phyloP scores from a whole-genome alignment of 2,113 vertebrate genomes.

The Aptenodytes patagonicus region DNA sequence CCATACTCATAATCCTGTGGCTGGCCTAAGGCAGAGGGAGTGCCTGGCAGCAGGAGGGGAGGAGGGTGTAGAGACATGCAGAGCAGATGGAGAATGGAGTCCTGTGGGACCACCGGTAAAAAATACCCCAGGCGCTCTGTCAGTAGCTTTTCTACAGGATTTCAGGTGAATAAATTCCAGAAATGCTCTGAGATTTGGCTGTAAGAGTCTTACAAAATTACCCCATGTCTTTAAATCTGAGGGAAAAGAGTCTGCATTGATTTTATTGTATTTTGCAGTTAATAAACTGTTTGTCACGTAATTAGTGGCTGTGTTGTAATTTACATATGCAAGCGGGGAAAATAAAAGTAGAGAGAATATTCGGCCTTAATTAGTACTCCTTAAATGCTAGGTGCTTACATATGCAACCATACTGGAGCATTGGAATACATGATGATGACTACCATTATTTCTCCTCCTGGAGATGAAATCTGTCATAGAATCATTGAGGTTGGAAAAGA shows the following conservation, averaged over 20 bases:
- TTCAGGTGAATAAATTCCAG: neutral
- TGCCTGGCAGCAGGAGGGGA: neutral
- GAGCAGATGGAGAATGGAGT: neutral
- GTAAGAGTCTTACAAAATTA: neutral
- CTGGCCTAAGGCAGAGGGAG: neutral
- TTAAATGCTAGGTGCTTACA: neutral
- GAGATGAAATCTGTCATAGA: neutral
- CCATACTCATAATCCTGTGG: neutral
- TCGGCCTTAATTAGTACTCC: conserved; percentile 1
- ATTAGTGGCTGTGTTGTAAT: neutral
- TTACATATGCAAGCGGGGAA: neutral
- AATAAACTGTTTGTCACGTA: neutral
- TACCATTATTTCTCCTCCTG: conserved; percentile 8
- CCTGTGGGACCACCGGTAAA: neutral
- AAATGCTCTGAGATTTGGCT: neutral
- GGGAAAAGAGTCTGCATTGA: neutral
- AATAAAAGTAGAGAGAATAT: conserved; percentile 17
- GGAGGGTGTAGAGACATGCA: neutral
- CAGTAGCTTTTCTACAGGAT: neutral
- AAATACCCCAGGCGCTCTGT: neutral
- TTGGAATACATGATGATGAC: rapidly evolving
- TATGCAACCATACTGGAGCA: neutral
- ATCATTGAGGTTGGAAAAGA: too few species aligned
- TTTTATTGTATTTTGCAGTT: neutral
- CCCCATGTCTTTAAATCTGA: neutral